Evolutionary conservation across 2,113 vertebrate genomes (phyloP).

Genomic region (Coptodon rendalli): DNA sequence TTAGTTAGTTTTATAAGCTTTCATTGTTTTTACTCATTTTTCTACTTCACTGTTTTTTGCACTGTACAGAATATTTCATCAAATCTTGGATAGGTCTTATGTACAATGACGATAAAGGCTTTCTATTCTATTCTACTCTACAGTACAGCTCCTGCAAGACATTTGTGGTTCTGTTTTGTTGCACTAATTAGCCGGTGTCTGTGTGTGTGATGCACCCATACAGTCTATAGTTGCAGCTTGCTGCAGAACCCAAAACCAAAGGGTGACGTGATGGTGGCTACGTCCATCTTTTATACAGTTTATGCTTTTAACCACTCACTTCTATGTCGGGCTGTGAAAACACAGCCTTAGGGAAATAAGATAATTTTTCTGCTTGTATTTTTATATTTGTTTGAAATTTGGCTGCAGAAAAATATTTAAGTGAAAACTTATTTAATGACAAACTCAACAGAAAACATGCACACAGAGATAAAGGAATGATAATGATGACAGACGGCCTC

Average conservation of each 20-base stretch:
- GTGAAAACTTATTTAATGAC: neutral
- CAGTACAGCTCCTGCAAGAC: accelerated
- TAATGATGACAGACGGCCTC: neutral
- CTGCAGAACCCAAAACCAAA: neutral
- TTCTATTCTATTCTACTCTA: neutral
- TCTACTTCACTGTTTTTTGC: neutral
- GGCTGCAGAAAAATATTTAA: neutral
- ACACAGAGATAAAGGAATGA: accelerated
- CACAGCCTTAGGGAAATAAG: accelerated
- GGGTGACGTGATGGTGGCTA: accelerated
- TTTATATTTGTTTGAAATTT: neutral
- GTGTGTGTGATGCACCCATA: neutral
- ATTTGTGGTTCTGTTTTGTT: neutral
- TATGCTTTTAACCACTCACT: neutral
- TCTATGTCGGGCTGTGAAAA: neutral
- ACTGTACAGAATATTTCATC: neutral
- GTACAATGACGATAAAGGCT: no score
- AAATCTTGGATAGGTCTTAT: neutral
- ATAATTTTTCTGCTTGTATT: neutral
- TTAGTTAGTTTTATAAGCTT: accelerated
- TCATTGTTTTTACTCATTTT: neutral
- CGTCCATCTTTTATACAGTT: neutral
- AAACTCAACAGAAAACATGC: neutral
- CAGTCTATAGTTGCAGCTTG: neutral
- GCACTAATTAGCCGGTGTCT: neutral